Evolutionary conservation across 2,888 invertebrate genomes (phyloP), one percentile per base, ranked within the genome.

Genomic region (Drosophila austrosaltans): DNA sequence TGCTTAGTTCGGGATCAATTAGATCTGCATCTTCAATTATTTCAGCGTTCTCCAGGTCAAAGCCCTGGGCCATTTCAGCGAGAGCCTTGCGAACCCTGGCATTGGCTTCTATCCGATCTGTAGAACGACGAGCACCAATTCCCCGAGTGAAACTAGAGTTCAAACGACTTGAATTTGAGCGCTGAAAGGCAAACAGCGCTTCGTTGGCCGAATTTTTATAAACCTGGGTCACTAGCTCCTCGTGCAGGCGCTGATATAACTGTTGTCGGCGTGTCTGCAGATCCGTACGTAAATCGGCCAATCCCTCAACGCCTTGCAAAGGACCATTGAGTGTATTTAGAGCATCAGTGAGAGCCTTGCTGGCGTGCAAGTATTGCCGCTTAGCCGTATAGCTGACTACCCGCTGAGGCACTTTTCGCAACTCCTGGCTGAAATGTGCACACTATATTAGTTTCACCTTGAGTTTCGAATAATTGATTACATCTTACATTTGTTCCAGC

Each of bases 311-410:
- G 66, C 95, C 96, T 64, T 95, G 95, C 32, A 98, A 93, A 39
- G 95, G 95, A 8, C 95, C 96, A 88, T 95, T 95, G 40, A 96
- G 94, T 66, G 95, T 93, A 16, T 94, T 93, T 2, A 95, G 93
- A 5, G 96, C 96, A 78, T 95, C 95, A 28, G 96, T 95, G 22
- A 97, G 93, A 0, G 96, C 94, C 88, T 96, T 94, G n/a, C 98
- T 97, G 30, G 97, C 97, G 89, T 96, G 96, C 69, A 98, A 93
- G 92, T 97, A 98, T 77, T 97, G 96, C 74, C 97, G 97, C 74
- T 95, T 94, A 7, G 94, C 92, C 75, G 96, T 93, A 86, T 94
- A 94, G 63, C 93, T 93, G 61, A 94, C 94, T 70, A 97, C 93
- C 82, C 94, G 94, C 69, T 95, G 94, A 56, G 96, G 95, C 68